phyloP scores from a whole-genome alignment of 2,797 vertebrate species.

The Pempheris klunzingeri region DNA sequence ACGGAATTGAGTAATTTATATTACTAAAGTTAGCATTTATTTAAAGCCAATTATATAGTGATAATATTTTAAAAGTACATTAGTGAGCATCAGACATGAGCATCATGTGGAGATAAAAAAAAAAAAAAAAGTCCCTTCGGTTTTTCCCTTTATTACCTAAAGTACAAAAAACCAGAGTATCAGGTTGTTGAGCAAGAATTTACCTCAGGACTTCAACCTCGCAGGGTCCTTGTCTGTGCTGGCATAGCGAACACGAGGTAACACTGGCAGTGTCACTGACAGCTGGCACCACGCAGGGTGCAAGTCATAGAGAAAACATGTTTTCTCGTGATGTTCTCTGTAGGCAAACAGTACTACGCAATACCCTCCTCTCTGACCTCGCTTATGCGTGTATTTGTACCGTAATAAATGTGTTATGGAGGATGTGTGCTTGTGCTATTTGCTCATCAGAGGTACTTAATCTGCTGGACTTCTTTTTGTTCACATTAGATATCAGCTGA shows the following conservation, averaged over 20 bases:
- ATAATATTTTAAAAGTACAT: not conserved
- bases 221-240: slow-evolving; percentile 41
- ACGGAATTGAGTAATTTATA: not conserved
- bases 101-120: not conserved
- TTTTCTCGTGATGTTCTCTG: slow-evolving; percentile 72
- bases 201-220: slow-evolving; percentile 58
- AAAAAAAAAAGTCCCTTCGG: too few relatives aligned
- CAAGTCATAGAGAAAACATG: slow-evolving; percentile 76
- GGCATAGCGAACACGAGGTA: slow-evolving; percentile 52
- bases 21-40: not conserved
- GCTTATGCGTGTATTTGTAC: slow-evolving; percentile 22
- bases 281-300: slow-evolving; percentile 51
- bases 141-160: not conserved
- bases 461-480: not conserved
- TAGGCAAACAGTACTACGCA: slow-evolving; percentile 73
- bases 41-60: not conserved
- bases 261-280: slow-evolving; percentile 59
- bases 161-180: not conserved
- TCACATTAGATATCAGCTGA: not conserved
- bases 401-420: slow-evolving; percentile 24
- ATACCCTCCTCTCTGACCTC: slow-evolving; percentile 62
- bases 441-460: not conserved
- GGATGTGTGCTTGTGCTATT: slow-evolving; percentile 20
- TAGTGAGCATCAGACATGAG: not conserved
- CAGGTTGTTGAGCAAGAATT: slow-evolving; percentile 53